A percentile compares a stretch with the other conserved stretches of the same genome.
These are phyloP conservation scores for Campoplex capitator DNA, from an alignment of 2,888 invertebrate species.

Conservation along the genomic window DNA sequence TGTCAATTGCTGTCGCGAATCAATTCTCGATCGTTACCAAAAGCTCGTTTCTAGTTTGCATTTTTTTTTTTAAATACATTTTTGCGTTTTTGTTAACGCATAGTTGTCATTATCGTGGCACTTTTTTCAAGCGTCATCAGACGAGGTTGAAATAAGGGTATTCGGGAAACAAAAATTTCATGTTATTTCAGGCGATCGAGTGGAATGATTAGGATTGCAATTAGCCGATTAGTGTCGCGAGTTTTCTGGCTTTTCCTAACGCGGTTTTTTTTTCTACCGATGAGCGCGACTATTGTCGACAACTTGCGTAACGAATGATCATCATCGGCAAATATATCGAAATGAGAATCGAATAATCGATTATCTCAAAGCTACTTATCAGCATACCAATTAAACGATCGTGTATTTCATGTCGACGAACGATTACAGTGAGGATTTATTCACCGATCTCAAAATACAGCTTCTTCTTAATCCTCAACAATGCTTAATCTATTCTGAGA, in stretches of 20 bases:
- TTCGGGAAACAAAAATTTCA: no score
- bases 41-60: background rate
- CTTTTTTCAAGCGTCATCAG: background rate
- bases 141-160: background rate
- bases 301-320: background rate
- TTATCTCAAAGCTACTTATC: background rate
- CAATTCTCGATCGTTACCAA: background rate
- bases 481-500: slow-evolving; percentile 57
- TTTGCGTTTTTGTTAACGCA: no score
- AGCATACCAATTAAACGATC: background rate
- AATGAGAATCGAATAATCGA: background rate
- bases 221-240: background rate
- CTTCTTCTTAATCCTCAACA: slow-evolving; percentile 20
- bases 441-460: slow-evolving; percentile 9
- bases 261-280: background rate
- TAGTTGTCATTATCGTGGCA: background rate
- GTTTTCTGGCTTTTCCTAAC: no score
- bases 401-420: background rate
- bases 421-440: background rate
- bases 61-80: background rate
- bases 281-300: background rate
- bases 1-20: background rate
- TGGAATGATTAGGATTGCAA: background rate
- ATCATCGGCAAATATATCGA: background rate
- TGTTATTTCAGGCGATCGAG: background rate